A percentile compares a stretch with the other conserved stretches of the same genome.
These are phyloP conservation scores for Brachyhypopomus gauderio DNA, from an alignment of 2,113 vertebrate species.

Conservation along the genomic window DNA sequence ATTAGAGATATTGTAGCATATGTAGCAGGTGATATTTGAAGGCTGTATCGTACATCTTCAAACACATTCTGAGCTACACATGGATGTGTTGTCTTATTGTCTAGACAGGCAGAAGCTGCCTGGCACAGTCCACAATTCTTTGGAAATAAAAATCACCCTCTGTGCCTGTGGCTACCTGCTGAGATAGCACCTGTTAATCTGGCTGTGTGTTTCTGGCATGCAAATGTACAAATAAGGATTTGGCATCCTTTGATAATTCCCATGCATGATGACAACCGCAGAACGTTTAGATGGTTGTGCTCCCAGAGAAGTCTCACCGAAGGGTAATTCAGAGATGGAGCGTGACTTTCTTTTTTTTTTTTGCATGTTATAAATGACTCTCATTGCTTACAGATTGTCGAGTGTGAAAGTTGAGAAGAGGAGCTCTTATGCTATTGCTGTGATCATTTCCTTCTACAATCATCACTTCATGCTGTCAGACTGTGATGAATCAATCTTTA, in stretches of 20 bases:
- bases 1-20: too few relatives aligned
- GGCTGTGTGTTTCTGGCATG: slow-evolving; percentile 25
- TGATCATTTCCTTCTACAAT: slow-evolving; percentile 36
- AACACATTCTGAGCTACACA: not conserved
- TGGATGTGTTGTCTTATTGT: slow-evolving; percentile 7
- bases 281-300: not conserved
- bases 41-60: too few relatives aligned
- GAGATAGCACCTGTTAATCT: slow-evolving; percentile 38
- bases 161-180: slow-evolving; percentile 36
- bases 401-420: not conserved
- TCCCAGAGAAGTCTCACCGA: not conserved
- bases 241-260: not conserved
- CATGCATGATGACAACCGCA: not conserved
- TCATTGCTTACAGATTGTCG: slow-evolving; percentile 5
- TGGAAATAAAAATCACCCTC: slow-evolving; percentile 15
- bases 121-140: slow-evolving; percentile 17
- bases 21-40: not conserved
- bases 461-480: slow-evolving; percentile 19
- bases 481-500: slow-evolving; percentile 1
- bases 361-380: slow-evolving; percentile 22
- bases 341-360: not conserved
- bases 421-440: not conserved
- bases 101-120: slow-evolving; percentile 21
- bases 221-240: slow-evolving; percentile 16
- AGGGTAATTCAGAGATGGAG: not conserved